Conservation (phyloP, 2,888 invertebrate species). For the Chalcis sispes region DNA sequence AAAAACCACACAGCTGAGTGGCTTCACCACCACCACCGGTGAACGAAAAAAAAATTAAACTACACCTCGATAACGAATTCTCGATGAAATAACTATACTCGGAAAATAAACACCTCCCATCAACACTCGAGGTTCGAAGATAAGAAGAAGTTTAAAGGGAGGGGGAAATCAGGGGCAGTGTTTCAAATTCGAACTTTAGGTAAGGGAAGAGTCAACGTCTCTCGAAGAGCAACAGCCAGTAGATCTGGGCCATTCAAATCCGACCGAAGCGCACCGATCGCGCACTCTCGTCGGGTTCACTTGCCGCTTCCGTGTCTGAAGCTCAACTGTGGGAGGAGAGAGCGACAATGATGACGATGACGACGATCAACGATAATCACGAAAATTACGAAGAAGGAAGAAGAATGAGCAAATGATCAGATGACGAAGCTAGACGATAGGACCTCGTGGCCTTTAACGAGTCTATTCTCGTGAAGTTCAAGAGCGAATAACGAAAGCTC, state of each 20-base stretch:
- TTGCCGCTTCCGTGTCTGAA: conserved; percentile 43
- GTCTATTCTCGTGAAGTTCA: conserved; percentile 36
- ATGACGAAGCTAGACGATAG: background rate
- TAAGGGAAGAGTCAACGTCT: conserved; percentile 60
- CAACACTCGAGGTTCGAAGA: too few relatives aligned
- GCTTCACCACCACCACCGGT: too few relatives aligned
- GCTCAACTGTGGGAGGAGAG: conserved; percentile 38
- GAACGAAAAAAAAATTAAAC: too few relatives aligned
- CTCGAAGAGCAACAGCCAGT: conserved; percentile 70
- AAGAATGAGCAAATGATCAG: background rate
- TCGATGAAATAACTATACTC: too few relatives aligned
- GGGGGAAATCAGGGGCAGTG: background rate
- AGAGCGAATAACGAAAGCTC: conserved; percentile 40
- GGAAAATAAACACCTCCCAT: too few relatives aligned
- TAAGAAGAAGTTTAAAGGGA: background rate
- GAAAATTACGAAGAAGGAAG: background rate
- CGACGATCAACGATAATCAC: background rate
- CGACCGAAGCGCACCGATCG: conserved; percentile 19
- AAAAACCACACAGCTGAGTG: too few relatives aligned
- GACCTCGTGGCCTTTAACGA: conserved; percentile 21
- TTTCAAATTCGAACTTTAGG: background rate
- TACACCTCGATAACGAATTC: too few relatives aligned
- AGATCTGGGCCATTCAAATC: conserved; percentile 68
- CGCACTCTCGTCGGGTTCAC: conserved; percentile 22
- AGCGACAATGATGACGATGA: background rate